Evolutionary conservation across 2,888 invertebrate genomes (phyloP).

Genomic region (Acanthosepion esculentum): DNA sequence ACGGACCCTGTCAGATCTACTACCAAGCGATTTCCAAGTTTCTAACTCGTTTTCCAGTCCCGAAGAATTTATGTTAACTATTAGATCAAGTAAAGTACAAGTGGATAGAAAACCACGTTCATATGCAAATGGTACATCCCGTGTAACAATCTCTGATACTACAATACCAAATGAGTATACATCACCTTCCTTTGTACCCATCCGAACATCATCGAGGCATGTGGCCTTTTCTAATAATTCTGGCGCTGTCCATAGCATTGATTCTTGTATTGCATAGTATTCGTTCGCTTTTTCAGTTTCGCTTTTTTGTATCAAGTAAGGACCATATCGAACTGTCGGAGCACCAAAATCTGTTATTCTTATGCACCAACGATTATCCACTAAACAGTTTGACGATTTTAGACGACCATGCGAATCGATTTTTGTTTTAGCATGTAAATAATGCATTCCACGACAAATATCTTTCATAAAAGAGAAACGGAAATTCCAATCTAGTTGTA

Average conservation of each 20-base stretch:
- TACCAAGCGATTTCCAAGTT: not conserved
- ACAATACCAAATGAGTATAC: conserved; percentile 62
- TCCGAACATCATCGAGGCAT: conserved; percentile 53
- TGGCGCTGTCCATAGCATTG: conserved; percentile 48
- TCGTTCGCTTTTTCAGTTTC: not conserved
- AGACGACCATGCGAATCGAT: conserved; percentile 65
- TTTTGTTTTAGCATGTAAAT: conserved; percentile 59
- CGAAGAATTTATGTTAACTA: conserved; percentile 55
- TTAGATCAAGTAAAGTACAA: conserved; percentile 55
- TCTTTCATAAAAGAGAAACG: conserved; percentile 63
- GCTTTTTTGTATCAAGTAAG: not conserved
- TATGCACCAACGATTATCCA: conserved; percentile 64
- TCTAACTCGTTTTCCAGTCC: not conserved
- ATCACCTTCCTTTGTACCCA: conserved; percentile 64
- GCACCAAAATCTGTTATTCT: conserved; percentile 37
- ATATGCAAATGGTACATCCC: conserved; percentile 57
- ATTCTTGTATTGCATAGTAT: not conserved
- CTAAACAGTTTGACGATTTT: conserved; percentile 64
- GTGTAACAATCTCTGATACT: conserved; percentile 57
- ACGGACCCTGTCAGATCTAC: not conserved
- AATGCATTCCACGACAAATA: conserved; percentile 66
- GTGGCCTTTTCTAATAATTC: conserved; percentile 56
- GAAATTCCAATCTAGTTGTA: conserved; percentile 67
- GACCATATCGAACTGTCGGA: conserved; percentile 38
- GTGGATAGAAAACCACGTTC: conserved; percentile 54